Conservation (phyloP, 2,113 vertebrate species). For the Aramus guarauna region DNA sequence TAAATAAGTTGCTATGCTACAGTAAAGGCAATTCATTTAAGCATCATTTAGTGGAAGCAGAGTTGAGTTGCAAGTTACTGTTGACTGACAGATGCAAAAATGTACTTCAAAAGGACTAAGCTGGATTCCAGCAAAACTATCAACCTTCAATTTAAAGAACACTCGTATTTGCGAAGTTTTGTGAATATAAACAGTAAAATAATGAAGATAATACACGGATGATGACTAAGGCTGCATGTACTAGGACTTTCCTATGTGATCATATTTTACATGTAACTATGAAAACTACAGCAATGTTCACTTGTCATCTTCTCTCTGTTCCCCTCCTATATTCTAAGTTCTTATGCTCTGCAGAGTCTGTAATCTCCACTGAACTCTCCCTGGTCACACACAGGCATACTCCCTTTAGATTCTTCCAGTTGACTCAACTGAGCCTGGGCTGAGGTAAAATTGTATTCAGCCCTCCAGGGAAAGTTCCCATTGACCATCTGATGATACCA, state of each 20-base stretch:
- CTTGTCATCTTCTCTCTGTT: not conserved
- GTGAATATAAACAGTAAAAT: not conserved
- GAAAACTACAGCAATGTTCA: not conserved
- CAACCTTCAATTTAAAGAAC: not conserved
- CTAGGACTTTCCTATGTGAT: not conserved
- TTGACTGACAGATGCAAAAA: constrained; percentile 19
- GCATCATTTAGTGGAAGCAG: not conserved
- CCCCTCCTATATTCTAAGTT: not conserved
- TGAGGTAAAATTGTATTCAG: not conserved
- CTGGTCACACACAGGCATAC: not conserved
- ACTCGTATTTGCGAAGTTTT: not conserved
- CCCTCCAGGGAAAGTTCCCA: not conserved
- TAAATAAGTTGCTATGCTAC: constrained; percentile 65
- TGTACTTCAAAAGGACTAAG: not conserved
- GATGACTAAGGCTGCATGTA: not conserved
- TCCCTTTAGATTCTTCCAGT: not conserved
- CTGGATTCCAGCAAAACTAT: not conserved
- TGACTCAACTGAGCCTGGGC: not conserved
- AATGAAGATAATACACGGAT: not conserved
- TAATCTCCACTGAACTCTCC: not conserved
- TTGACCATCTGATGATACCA: constrained; percentile 34
- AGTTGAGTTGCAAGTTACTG: constrained; percentile 9
- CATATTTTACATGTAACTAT: not conserved
- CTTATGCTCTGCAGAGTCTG: not conserved
- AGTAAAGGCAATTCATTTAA: constrained; percentile 40